Conservation (phyloP, 2,888 invertebrate species). For the Atethmia centrago region DNA sequence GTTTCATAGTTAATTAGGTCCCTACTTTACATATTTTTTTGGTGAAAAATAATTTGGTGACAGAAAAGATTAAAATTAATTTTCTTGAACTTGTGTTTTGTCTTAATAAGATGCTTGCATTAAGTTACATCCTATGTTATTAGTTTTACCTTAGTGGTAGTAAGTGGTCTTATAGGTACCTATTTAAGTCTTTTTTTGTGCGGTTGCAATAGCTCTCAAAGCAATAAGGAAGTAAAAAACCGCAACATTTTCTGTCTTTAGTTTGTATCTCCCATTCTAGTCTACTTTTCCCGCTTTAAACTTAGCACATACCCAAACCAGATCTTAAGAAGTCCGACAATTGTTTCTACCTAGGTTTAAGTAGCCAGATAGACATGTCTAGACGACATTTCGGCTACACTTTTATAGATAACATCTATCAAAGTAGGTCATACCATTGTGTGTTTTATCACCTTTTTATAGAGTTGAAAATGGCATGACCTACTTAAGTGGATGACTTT, state of each 20-base stretch:
- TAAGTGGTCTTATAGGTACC: background rate
- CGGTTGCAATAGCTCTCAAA: slow-evolving; percentile 2
- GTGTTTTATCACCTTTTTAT: slow-evolving; percentile 41
- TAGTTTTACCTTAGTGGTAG: background rate
- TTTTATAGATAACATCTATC: slow-evolving; percentile 65
- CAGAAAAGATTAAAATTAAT: too few species aligned
- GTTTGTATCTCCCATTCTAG: slow-evolving; percentile 29
- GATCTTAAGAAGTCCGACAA: slow-evolving; percentile 39
- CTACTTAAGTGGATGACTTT: slow-evolving; percentile 31
- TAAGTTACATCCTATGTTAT: background rate
- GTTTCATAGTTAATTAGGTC: too few species aligned
- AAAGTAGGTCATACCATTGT: slow-evolving; percentile 44
- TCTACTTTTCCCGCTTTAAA: slow-evolving; percentile 25
- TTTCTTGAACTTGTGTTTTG: too few species aligned
- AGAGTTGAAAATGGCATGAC: slow-evolving; percentile 44
- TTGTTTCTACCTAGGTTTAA: slow-evolving; percentile 42
- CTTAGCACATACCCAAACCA: slow-evolving; percentile 29
- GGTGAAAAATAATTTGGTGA: too few species aligned
- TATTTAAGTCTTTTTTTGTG: background rate
- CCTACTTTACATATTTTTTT: too few species aligned
- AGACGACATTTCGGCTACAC: slow-evolving; percentile 63
- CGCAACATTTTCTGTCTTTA: slow-evolving; percentile 5
- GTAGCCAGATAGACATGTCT: slow-evolving; percentile 55
- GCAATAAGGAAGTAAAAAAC: slow-evolving; percentile 30
- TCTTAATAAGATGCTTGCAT: too few species aligned